A percentile compares a stretch with the other conserved stretches of the same genome.
Evolutionary conservation across 2,113 vertebrate species (phyloP).

Genomic region (Cavia aperea): DNA sequence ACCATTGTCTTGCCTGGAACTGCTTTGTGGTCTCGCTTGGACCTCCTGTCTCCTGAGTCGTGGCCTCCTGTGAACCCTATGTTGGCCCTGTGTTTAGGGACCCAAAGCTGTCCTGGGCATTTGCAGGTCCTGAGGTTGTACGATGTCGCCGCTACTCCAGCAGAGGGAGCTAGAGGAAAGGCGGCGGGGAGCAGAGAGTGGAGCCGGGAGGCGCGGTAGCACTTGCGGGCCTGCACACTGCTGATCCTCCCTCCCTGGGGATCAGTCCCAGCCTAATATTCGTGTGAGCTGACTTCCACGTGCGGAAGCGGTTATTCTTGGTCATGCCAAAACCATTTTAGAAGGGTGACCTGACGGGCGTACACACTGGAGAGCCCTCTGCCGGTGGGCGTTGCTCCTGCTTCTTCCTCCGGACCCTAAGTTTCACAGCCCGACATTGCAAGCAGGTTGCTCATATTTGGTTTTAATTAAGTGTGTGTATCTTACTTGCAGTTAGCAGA

Average conservation of each 20-base stretch:
- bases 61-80: neutral
- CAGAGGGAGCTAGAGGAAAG: conserved; percentile 68
- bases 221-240: no score
- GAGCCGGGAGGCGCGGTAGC: no score
- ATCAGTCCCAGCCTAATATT: neutral
- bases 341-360: neutral
- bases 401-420: neutral
- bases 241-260: no score
- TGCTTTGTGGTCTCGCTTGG: neutral
- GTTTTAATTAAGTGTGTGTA: conserved; percentile 62
- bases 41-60: neutral
- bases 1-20: neutral
- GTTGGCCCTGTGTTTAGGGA: neutral
- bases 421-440: conserved; percentile 29
- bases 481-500: conserved; percentile 87
- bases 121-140: neutral
- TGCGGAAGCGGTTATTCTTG: conserved; percentile 14
- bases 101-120: neutral
- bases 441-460: conserved; percentile 40
- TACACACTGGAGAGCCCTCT: neutral
- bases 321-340: neutral
- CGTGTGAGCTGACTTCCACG: neutral
- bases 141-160: neutral
- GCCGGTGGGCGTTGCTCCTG: neutral
- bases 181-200: neutral